Evolutionary conservation across 2,888 invertebrate genomes (phyloP).

Genomic region (Cephus rjabovi): DNA sequence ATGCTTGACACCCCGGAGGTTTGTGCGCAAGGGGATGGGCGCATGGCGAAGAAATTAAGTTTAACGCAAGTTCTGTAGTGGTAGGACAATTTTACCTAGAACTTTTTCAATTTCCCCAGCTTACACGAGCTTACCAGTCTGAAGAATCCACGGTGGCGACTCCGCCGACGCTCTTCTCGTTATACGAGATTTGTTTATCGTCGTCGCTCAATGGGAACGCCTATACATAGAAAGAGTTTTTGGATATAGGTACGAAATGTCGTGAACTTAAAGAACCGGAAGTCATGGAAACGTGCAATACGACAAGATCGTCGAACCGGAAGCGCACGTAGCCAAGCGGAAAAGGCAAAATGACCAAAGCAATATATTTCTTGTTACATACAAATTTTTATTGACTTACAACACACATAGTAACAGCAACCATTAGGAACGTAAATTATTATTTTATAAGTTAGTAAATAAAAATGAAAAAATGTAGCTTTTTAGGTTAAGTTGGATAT

Average conservation of each 20-base stretch:
- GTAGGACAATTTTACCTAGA: conserved; percentile 60
- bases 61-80: conserved; percentile 48
- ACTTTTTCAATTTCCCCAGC: conserved; percentile 65
- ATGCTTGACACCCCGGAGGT: conserved; percentile 41
- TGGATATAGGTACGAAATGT: neutral
- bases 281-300: neutral
- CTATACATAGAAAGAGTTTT: neutral
- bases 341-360: neutral
- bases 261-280: neutral
- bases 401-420: neutral
- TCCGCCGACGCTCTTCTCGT: conserved; percentile 37
- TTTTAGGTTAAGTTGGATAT: neutral
- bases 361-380: neutral
- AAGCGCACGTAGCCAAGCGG: neutral
- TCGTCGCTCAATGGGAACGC: neutral
- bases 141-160: conserved; percentile 27
- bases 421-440: neutral
- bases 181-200: conserved; percentile 43
- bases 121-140: conserved; percentile 35
- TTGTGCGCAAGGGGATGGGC: conserved; percentile 3
- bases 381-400: neutral
- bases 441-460: conserved; percentile 5
- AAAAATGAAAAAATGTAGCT: neutral
- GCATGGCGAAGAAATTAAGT: conserved; percentile 41
- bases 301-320: neutral